Evolutionary conservation across 2,797 vertebrate genomes (phyloP).

Genomic region (Cynopterus sphinx): DNA sequence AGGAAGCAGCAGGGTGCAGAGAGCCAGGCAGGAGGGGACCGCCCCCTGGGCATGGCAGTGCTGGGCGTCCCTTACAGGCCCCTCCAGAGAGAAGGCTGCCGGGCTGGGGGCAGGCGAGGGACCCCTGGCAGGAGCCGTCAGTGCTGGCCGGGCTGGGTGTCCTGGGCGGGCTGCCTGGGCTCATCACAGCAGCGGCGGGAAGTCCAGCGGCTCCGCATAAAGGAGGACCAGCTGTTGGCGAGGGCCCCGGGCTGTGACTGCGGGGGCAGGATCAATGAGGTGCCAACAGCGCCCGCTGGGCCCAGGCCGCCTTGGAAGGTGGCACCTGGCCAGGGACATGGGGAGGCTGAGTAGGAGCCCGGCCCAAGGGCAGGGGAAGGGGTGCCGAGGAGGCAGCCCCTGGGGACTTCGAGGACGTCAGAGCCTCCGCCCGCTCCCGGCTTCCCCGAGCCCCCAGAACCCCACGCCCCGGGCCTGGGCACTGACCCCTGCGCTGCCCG

Average conservation of each 20-base stretch:
- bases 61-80: neutral
- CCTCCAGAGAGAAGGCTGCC: neutral
- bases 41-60: neutral
- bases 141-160: neutral
- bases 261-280: neutral
- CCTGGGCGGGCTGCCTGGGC: neutral
- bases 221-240: neutral
- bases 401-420: neutral
- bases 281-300: rapidly evolving
- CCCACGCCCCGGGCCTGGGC: neutral
- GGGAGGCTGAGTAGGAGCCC: neutral
- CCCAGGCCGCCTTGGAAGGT: neutral
- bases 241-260: neutral
- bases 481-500: neutral
- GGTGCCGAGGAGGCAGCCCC: neutral
- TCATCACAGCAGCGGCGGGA: neutral
- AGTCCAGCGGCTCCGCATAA: rapidly evolving
- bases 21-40: neutral
- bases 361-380: neutral
- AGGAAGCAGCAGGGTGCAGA: rapidly evolving
- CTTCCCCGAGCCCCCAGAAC: neutral
- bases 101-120: rapidly evolving
- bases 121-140: neutral
- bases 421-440: neutral
- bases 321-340: neutral